Evolutionary conservation across 2,888 invertebrate species (phyloP).

Genomic region (Caenorhabditis doughertyi): DNA sequence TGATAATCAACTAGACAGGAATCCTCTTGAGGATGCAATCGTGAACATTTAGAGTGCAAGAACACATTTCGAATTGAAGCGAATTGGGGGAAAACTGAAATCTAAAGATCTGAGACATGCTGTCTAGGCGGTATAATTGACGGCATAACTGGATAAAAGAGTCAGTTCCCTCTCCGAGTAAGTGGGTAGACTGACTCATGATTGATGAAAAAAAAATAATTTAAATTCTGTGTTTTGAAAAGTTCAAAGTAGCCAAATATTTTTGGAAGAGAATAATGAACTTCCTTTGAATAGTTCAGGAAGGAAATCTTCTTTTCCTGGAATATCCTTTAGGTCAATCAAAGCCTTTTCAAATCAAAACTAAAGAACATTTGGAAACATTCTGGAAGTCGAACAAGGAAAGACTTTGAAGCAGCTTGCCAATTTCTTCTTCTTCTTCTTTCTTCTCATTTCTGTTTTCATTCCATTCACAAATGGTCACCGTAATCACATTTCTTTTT

Average conservation of each 20-base stretch:
- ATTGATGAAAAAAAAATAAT: slow-evolving; percentile 10
- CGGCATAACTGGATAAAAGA: slow-evolving; percentile 22
- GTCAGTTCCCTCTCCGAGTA: neutral
- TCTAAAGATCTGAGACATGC: slow-evolving; percentile 13
- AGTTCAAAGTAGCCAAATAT: neutral
- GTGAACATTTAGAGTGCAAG: neutral
- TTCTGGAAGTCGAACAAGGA: neutral
- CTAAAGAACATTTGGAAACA: neutral
- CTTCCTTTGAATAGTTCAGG: too few relatives aligned
- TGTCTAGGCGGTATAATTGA: slow-evolving; percentile 28
- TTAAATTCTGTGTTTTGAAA: neutral
- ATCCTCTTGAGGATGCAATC: too few relatives aligned
- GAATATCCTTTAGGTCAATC: neutral
- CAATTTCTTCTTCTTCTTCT: slow-evolving; percentile 15
- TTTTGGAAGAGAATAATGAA: neutral
- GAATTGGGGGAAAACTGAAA: neutral
- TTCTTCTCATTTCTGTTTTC: slow-evolving; percentile 1
- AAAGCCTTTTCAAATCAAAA: neutral
- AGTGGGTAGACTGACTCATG: slow-evolving; percentile 8
- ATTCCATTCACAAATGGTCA: neutral
- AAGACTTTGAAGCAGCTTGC: neutral
- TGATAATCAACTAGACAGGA: too few relatives aligned
- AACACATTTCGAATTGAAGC: neutral
- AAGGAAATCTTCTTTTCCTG: neutral
- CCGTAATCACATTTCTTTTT: slow-evolving; percentile 3